phyloP scores from a whole-genome alignment of 2,888 invertebrate species.

The Eristalis tenax region DNA sequence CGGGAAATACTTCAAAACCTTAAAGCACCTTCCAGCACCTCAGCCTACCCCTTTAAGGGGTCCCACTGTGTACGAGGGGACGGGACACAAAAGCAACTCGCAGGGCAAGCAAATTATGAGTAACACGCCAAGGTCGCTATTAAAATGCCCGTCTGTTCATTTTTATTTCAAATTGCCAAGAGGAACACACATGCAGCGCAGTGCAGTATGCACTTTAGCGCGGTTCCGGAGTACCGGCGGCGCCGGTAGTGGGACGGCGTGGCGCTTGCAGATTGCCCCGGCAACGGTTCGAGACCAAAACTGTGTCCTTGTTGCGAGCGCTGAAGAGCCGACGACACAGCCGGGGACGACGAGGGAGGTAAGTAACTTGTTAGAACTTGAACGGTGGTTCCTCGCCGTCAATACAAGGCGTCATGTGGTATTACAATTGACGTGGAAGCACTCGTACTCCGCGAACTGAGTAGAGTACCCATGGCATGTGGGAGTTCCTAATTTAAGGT shows the following conservation, averaged over 20 bases:
- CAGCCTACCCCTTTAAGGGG: background rate
- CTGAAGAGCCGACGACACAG: too few relatives aligned
- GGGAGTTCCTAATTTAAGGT: conserved; percentile 38
- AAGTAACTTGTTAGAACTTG: conserved; percentile 17
- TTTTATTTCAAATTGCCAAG: conserved; percentile 40
- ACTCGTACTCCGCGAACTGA: background rate
- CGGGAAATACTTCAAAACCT: conserved; percentile 52
- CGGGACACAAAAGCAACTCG: conserved; percentile 47
- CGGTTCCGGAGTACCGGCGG: conserved; percentile 23
- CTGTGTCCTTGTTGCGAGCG: conserved; percentile 42
- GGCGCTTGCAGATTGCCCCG: conserved; percentile 22
- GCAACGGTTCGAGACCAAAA: conserved; percentile 61
- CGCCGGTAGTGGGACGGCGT: background rate
- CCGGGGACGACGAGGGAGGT: background rate
- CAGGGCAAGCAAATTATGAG: conserved; percentile 30
- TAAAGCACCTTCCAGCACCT: conserved; percentile 40
- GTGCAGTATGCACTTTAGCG: conserved; percentile 24
- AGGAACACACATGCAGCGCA: conserved; percentile 12
- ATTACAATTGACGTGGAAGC: conserved; percentile 29
- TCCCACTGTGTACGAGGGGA: background rate
- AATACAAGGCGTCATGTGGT: conserved; percentile 1
- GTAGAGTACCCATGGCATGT: background rate
- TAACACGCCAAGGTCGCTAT: conserved; percentile 63
- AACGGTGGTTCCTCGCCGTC: conserved; percentile 11
- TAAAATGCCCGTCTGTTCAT: conserved; percentile 62